phyloP scores from a whole-genome alignment of 2,113 vertebrate genomes.

The Syrmaticus mikado region DNA sequence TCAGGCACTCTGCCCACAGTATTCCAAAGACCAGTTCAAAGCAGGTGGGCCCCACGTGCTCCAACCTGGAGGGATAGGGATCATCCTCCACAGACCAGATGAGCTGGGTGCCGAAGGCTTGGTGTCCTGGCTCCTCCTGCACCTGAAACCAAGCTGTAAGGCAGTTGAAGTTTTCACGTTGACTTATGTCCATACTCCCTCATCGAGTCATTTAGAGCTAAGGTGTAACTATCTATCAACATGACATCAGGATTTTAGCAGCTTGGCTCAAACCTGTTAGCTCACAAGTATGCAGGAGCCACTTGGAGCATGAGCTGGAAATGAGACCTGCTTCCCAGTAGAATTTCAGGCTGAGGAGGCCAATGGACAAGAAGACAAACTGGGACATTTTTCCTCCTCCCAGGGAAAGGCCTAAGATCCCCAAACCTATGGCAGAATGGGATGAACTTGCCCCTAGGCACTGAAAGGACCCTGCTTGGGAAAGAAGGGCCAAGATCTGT shows the following conservation, averaged over 20 bases:
- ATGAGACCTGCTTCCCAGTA: background rate
- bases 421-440: background rate
- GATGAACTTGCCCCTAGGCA: background rate
- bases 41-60: background rate
- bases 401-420: background rate
- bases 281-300: background rate
- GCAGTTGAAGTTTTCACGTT: no score
- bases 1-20: accelerated
- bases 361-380: background rate
- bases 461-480: background rate
- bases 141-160: background rate
- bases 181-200: background rate
- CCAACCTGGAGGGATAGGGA: background rate
- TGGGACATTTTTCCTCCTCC: background rate
- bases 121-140: background rate
- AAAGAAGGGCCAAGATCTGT: background rate
- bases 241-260: background rate
- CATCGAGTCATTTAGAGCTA: background rate
- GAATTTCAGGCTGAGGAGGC: background rate
- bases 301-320: background rate
- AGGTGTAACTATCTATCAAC: background rate
- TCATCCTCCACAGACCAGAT: background rate
- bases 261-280: background rate
- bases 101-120: background rate
- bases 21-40: background rate